Conservation (phyloP, 2,888 invertebrate genomes). For the Poecilus cupreus region DNA sequence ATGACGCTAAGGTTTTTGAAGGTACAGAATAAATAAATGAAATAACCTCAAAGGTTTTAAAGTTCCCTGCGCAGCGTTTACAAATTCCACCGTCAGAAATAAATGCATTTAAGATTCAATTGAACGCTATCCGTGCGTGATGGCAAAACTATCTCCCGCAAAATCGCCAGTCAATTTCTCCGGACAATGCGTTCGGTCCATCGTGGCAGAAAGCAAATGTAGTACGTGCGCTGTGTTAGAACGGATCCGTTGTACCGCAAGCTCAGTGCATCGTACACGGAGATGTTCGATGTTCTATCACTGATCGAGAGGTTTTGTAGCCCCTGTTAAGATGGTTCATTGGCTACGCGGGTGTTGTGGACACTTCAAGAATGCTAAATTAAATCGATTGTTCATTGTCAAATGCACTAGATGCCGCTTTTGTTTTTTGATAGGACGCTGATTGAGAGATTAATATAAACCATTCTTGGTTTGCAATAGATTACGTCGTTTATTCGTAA, state of each 20-base stretch:
- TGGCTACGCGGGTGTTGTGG: not conserved
- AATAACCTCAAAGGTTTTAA: not conserved
- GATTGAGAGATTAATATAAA: no score
- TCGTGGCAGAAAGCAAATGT: constrained; percentile 33
- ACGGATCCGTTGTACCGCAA: not conserved
- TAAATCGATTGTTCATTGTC: constrained; percentile 30
- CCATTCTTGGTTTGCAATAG: no score
- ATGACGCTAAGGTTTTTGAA: no score
- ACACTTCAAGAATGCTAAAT: constrained; percentile 40
- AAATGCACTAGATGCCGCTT: not conserved
- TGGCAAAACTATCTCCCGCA: not conserved
- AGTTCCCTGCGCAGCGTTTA: not conserved
- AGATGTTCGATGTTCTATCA: not conserved
- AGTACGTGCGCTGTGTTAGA: constrained; percentile 32
- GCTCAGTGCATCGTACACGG: not conserved
- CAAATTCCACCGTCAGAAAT: not conserved
- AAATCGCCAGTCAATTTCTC: constrained; percentile 27
- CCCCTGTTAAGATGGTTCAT: constrained; percentile 25
- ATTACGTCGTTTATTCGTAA: no score
- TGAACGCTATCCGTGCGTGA: not conserved
- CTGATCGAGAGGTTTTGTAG: not conserved
- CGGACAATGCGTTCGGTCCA: not conserved
- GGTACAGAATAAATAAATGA: no score
- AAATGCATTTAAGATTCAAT: constrained; percentile 13
- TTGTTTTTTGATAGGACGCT: no score